Base-by-base conservation (phyloP, 2,888 invertebrate genomes). In the Julus scandinavius region DNA sequence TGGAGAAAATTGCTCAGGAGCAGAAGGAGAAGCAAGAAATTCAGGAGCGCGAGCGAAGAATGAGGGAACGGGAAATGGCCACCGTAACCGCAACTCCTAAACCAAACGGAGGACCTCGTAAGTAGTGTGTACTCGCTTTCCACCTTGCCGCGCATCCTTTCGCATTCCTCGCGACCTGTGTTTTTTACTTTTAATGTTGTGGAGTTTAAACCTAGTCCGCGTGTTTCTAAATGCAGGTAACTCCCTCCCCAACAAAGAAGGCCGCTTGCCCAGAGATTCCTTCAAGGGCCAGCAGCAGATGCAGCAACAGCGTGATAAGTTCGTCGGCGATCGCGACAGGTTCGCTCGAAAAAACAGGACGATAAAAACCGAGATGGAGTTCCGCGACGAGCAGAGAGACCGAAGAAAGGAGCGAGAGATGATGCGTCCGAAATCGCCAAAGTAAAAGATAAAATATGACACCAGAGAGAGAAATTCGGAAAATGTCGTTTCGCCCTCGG, bases 1-100 rank as follows among this genome's bases (percentile, higher is more conserved):
- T 90, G 17, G 90, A 90, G 84, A 90, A 90, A 83, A 88, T 90
- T 45, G 90, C 90, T 15, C 90, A 89, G 58, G 90, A 90, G 80
- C 90, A 89, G 87, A 87, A 87, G 87, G 89, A 89, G 38, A 84
- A 85, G 13, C 45, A 85, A 54, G 89, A 89, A 40, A 50, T 63
- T 13, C 83, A 63, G 11, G 89, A 89, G 1, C 86, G 90, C 54
- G 90, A 90, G 84, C 72, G 84, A 15, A 80, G 88, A 63, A 50
- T 49, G 2, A 40, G 88, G 83, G 87, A 89, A 45, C 80, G 86
- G n/a, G 88, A 89, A 17, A 83, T 87, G 87, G 83, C 89, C n/a
- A 86, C 41, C n/a, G 1, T 80, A 17, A 41, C 80, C n/a, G 41
- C 63, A 1, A 15, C 38, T 38, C 87, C 87, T n/a, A 87, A 87